phyloP scores from a whole-genome alignment of 2,888 invertebrate genomes.

The Aphodius sticticus region DNA sequence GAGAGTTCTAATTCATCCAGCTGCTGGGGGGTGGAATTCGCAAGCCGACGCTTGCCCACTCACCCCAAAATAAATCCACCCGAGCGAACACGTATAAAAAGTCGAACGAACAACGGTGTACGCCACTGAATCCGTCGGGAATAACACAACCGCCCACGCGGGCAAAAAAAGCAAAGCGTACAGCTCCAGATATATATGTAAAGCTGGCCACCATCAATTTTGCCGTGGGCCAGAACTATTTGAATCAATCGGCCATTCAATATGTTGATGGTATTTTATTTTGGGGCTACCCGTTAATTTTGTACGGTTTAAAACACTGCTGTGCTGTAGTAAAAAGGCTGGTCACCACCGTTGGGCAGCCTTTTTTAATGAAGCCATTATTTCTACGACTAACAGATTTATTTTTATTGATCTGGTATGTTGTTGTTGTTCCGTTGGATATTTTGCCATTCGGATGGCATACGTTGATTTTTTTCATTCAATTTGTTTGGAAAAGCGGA shows the following conservation, averaged over 20 bases:
- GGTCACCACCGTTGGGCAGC: background rate
- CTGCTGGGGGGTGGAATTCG: background rate
- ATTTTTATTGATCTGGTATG: background rate
- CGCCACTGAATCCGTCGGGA: background rate
- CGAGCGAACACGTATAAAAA: background rate
- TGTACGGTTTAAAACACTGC: background rate
- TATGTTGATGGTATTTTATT: background rate
- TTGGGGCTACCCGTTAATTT: background rate
- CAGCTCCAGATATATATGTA: conserved; percentile 12
- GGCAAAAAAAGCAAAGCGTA: background rate
- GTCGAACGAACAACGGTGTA: background rate
- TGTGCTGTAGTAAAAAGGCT: background rate
- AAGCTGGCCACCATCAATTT: conserved; percentile 20
- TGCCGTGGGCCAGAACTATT: conserved; percentile 21
- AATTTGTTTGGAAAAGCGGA: background rate
- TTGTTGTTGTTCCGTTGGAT: background rate
- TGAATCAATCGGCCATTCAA: conserved; percentile 16
- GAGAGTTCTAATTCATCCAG: background rate
- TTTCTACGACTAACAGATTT: background rate
- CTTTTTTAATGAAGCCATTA: background rate
- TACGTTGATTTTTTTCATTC: background rate
- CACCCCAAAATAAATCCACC: background rate
- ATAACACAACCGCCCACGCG: background rate
- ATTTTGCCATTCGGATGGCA: background rate
- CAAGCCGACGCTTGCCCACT: background rate